phyloP scores from a whole-genome alignment of 2,797 vertebrate genomes.

The Rhinoraja longicauda region DNA sequence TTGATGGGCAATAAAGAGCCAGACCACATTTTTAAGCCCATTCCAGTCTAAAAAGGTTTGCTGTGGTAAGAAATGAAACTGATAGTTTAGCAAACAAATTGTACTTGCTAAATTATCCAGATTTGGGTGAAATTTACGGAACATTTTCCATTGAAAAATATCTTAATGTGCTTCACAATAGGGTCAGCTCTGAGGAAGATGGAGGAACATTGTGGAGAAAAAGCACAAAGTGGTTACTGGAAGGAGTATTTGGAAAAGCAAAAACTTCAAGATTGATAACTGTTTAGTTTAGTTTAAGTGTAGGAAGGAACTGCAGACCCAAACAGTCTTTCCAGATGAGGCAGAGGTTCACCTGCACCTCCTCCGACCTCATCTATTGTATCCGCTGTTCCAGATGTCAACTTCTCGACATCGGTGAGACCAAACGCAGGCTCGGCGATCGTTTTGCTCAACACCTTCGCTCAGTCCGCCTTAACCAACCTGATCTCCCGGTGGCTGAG shows the following conservation, averaged over 20 bases:
- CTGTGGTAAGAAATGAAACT: constrained; percentile 58
- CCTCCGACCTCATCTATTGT: no score
- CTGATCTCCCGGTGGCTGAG: no score
- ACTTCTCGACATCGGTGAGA: no score
- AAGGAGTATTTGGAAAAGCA: not conserved
- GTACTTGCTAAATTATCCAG: not conserved
- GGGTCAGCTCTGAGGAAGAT: not conserved
- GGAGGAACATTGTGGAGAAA: not conserved
- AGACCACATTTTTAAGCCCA: constrained; percentile 72
- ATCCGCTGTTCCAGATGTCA: no score
- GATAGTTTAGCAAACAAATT: constrained; percentile 42
- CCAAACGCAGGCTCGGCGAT: no score
- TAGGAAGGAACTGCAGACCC: no score
- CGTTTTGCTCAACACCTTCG: no score
- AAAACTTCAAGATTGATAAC: not conserved
- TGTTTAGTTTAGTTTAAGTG: not conserved
- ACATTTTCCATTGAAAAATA: not conserved
- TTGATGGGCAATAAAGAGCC: constrained; percentile 62
- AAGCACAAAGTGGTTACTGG: not conserved
- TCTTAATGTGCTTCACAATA: not conserved
- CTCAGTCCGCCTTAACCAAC: no score
- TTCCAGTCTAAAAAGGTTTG: constrained; percentile 55
- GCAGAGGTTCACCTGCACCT: no score
- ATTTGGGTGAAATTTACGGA: not conserved
- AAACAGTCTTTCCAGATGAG: no score